phyloP scores from a whole-genome alignment of 2,797 vertebrate genomes.

The Leptodactylus fallax region DNA sequence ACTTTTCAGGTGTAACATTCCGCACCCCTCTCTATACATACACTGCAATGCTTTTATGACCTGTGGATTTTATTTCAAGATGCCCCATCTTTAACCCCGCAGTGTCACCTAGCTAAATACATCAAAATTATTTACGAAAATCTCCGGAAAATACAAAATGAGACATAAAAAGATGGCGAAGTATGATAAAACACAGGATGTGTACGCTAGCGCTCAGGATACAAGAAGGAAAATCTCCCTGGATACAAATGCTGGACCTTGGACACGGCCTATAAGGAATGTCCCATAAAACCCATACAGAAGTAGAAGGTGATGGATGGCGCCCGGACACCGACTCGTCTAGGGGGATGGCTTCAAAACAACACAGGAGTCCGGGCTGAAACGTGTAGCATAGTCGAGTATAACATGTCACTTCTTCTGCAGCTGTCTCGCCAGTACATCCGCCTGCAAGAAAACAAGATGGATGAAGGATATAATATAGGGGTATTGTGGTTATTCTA shows the following conservation, averaged over 20 bases:
- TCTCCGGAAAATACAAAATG: slow-evolving; percentile 39
- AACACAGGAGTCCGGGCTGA: neutral
- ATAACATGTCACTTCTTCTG: slow-evolving; percentile 43
- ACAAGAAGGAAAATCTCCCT: neutral
- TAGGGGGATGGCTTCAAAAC: slow-evolving; percentile 31
- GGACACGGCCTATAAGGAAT: neutral
- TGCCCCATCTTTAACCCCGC: neutral
- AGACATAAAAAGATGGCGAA: neutral
- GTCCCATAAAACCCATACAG: neutral
- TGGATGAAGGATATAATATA: neutral
- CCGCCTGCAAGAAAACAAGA: slow-evolving; percentile 22
- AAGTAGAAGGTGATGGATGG: neutral
- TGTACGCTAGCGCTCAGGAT: neutral
- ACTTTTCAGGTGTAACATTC: too few species aligned
- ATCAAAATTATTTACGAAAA: slow-evolving; percentile 1
- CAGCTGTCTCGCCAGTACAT: slow-evolving; percentile 46
- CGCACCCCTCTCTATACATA: neutral
- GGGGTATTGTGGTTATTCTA: too few species aligned
- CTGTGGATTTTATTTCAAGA: slow-evolving; percentile 33
- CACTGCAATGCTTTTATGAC: neutral
- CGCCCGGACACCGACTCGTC: neutral
- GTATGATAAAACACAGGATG: neutral
- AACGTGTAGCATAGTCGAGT: neutral
- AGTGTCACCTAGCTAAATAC: slow-evolving; percentile 21
- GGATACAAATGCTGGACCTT: neutral